Evolutionary conservation across 2,113 vertebrate species (phyloP).

Genomic region (Prolemur simus): DNA sequence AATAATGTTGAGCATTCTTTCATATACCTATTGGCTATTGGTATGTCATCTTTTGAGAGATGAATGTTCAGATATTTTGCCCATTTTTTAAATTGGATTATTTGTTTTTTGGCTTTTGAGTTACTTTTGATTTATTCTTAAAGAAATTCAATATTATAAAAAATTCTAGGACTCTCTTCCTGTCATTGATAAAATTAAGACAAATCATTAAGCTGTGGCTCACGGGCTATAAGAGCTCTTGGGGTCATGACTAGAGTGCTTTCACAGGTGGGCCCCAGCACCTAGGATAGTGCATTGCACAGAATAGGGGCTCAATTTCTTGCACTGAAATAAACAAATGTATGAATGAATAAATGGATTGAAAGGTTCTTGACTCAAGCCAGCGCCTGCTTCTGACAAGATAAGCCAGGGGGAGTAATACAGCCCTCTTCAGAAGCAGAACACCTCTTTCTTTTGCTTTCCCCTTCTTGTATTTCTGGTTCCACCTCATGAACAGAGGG

Average conservation of each 20-base stretch:
- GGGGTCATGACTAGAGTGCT: background rate
- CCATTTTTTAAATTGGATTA: background rate
- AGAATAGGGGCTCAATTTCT: background rate
- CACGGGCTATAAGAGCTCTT: background rate
- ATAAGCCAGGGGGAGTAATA: background rate
- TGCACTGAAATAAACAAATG: background rate
- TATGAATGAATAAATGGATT: background rate
- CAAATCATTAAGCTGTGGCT: background rate
- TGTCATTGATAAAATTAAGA: constrained; percentile 17
- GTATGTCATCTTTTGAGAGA: background rate
- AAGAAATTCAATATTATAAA: background rate
- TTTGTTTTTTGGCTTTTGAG: background rate
- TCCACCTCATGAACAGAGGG: background rate
- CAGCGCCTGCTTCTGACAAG: background rate
- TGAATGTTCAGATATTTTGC: background rate
- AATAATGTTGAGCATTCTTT: background rate
- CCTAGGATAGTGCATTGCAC: background rate
- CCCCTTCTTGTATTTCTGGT: background rate
- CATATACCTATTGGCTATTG: background rate
- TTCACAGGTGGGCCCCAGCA: background rate
- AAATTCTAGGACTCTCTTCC: background rate
- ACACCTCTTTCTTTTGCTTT: background rate
- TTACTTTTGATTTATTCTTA: constrained; percentile 18
- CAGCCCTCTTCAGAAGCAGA: background rate
- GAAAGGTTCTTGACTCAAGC: background rate